Evolutionary conservation across 2,797 vertebrate species (phyloP).

Genomic region (Hippoglossus hippoglossus): DNA sequence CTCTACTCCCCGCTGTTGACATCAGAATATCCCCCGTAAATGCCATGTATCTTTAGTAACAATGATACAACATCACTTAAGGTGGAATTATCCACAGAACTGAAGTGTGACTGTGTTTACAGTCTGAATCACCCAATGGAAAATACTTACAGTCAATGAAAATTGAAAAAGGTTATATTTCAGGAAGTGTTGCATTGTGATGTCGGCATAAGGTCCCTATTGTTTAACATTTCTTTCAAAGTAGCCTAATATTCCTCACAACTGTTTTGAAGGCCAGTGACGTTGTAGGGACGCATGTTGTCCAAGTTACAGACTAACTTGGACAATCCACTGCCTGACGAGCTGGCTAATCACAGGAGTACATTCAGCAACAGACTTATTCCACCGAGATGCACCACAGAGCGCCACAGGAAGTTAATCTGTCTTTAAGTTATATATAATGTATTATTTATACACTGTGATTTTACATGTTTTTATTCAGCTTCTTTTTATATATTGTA

Average conservation of each 20-base stretch:
- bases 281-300: too few species aligned
- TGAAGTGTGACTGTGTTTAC: constrained; percentile 1
- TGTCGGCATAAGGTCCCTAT: too few species aligned
- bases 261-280: not conserved
- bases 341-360: too few species aligned
- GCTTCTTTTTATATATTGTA: too few species aligned
- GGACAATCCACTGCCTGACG: too few species aligned
- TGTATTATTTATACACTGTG: too few species aligned
- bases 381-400: too few species aligned
- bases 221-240: constrained; percentile 21
- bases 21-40: not conserved
- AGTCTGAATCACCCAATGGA: not conserved
- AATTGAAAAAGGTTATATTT: not conserved
- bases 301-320: too few species aligned
- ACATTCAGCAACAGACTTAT: too few species aligned
- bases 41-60: not conserved
- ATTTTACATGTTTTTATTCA: too few species aligned
- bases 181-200: not conserved
- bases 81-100: not conserved
- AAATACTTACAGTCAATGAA: not conserved
- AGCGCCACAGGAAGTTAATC: too few species aligned
- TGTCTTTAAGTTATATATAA: too few species aligned
- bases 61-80: not conserved
- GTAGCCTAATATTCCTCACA: not conserved
- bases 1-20: not conserved